Evolutionary conservation across 2,888 invertebrate species (phyloP).

Genomic region (Pseudolycoriella hygida): DNA sequence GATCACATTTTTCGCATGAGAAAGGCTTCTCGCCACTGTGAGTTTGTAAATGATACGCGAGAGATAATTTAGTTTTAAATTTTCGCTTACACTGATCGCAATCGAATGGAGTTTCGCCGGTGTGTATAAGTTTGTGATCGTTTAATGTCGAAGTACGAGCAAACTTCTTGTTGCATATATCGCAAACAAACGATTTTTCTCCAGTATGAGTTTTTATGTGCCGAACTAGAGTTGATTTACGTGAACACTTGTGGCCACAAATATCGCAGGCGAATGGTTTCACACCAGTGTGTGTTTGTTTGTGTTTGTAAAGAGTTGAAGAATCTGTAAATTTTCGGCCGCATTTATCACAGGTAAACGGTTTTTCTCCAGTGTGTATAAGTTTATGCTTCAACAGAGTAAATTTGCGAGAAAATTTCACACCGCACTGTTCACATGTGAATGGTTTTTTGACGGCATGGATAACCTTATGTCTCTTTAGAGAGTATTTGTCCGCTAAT

Average conservation of each 20-base stretch:
- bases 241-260: background rate
- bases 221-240: background rate
- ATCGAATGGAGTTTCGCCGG: too few relatives aligned
- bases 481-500: background rate
- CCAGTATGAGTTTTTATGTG: background rate
- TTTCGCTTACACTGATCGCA: too few relatives aligned
- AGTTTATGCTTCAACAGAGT: background rate
- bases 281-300: background rate
- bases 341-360: background rate
- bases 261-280: background rate
- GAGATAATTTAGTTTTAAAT: too few relatives aligned
- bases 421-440: too few relatives aligned
- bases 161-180: background rate
- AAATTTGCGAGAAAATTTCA: background rate
- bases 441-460: background rate
- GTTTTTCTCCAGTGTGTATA: background rate
- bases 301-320: background rate
- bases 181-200: too few relatives aligned
- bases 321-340: background rate
- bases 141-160: too few relatives aligned
- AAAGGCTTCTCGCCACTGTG: too few relatives aligned
- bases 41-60: too few relatives aligned
- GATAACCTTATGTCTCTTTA: background rate
- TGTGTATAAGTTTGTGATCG: too few relatives aligned
- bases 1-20: too few relatives aligned